Conservation (phyloP, 1,140 invertebrate species). For the Leptinotarsa undecemlineata region DNA sequence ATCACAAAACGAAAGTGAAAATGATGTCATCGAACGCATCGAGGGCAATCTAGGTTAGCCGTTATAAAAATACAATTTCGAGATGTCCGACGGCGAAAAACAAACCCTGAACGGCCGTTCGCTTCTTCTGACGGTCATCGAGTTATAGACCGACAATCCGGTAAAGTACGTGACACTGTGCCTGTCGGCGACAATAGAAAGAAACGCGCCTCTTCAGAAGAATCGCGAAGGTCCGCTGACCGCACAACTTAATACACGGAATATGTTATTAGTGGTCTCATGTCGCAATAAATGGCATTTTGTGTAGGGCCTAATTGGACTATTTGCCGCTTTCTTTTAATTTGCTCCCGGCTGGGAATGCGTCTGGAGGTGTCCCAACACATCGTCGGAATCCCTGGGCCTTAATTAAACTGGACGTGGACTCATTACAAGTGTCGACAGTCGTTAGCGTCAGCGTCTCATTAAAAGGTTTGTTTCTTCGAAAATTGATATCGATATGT, state of each 20-base stretch:
- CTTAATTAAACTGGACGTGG: conserved; percentile 22
- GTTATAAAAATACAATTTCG: neutral
- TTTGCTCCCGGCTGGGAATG: conserved; percentile 33
- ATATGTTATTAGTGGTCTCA: conserved; percentile 36
- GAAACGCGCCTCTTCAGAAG: conserved; percentile 28
- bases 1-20: neutral
- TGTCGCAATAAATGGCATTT: conserved; percentile 31
- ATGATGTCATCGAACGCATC: neutral
- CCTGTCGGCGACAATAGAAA: conserved; percentile 32
- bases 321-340: conserved; percentile 33
- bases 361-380: conserved; percentile 35
- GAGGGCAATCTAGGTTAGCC: neutral
- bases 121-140: conserved; percentile 20
- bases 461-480: neutral
- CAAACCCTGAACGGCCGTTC: conserved; percentile 37
- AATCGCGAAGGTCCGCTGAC: conserved; percentile 38
- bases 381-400: conserved; percentile 33
- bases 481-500: neutral
- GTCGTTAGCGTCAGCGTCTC: conserved; percentile 20
- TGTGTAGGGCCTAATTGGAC: conserved; percentile 36
- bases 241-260: conserved; percentile 34
- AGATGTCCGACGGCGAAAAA: conserved; percentile 4
- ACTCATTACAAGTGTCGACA: conserved; percentile 23
- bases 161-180: conserved; percentile 34
- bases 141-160: conserved; percentile 28